Base-by-base conservation (phyloP, 2,888 invertebrate species). In the Sycophila texana region DNA sequence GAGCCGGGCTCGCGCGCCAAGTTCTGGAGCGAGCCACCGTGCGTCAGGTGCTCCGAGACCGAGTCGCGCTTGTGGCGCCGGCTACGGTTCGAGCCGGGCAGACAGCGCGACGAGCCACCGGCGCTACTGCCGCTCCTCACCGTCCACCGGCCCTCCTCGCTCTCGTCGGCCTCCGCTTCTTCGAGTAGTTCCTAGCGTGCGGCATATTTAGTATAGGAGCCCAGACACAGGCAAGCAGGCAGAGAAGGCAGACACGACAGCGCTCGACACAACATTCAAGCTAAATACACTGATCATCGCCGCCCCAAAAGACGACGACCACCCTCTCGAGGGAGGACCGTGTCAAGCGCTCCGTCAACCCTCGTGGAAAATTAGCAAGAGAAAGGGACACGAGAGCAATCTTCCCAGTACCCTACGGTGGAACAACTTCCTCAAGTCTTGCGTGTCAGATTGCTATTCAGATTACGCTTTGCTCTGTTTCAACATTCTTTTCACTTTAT, bases 141-240 rank as follows among this genome's bases (percentile, higher is more conserved):
- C 85, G 87, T 86, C 83, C 88, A 87, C 90, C 91, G 88, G 83
- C 88, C 88, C 84, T 87, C 92, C 86, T 85, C 92, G 88, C 88
- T 92, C 91, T 95, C 95, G 90, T 95, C 95, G 87, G 94, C 94
- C 90, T 96, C 95, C 83, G 94, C 96, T 89, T 95, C 94, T 87
- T 94, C 93, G 83, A 96, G 92, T 88, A 96, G 92, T 91, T 95
- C 94, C 96, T 96, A 83, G 39, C 7, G 66, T 78, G 68, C 74
- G 78, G 53, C 61, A 71, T 51, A 76, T 55, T 22, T 61, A 47
- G 66, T 26, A 49, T 57, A 30, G 20, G 66, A 20, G 22, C 49
- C 51, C 49, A 66, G 66, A 49, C 49, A 57, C 14, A 66, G 67
- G 53, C 67, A 16, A 26, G 53, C n/a, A 53, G 14, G 13, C 7